A percentile compares a stretch with the other conserved stretches of the same genome.
These are phyloP conservation scores for Hystrix cristata DNA, from an alignment of 2,113 vertebrate genomes.

Conservation along the genomic window DNA sequence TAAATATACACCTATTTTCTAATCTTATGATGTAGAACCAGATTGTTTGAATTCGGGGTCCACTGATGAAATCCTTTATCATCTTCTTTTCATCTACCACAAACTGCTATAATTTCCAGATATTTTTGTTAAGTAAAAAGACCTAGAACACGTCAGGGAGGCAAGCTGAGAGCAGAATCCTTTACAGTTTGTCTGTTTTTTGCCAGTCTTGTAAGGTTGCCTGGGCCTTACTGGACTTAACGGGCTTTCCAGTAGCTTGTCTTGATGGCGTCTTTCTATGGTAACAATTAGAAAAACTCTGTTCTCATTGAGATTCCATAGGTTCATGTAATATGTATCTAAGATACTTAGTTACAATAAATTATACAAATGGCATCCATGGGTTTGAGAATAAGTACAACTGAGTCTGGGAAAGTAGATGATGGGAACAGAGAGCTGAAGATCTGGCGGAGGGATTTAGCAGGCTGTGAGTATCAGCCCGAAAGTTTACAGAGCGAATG, in stretches of 20 bases:
- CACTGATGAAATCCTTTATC: background rate
- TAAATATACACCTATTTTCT: background rate
- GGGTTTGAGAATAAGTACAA: slow-evolving; percentile 10
- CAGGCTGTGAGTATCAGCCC: background rate
- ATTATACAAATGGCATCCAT: background rate
- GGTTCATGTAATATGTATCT: background rate
- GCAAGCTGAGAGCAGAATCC: background rate
- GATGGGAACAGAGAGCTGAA: background rate
- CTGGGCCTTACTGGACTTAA: background rate
- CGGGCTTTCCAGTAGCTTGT: background rate
- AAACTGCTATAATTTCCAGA: background rate
- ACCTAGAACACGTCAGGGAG: background rate
- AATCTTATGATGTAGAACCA: background rate
- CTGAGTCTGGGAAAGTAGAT: background rate
- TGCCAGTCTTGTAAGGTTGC: background rate
- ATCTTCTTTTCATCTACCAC: background rate
- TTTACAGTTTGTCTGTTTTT: background rate
- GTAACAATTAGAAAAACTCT: background rate
- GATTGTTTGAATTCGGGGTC: background rate
- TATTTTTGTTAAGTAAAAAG: background rate
- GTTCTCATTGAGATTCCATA: background rate
- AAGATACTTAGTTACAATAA: slow-evolving; percentile 28
- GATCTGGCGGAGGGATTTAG: too few species aligned
- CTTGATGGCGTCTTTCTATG: background rate
- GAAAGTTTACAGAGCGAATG: background rate